Base-by-base conservation (phyloP, 2,888 invertebrate genomes). In the Machimus rusticus region DNA sequence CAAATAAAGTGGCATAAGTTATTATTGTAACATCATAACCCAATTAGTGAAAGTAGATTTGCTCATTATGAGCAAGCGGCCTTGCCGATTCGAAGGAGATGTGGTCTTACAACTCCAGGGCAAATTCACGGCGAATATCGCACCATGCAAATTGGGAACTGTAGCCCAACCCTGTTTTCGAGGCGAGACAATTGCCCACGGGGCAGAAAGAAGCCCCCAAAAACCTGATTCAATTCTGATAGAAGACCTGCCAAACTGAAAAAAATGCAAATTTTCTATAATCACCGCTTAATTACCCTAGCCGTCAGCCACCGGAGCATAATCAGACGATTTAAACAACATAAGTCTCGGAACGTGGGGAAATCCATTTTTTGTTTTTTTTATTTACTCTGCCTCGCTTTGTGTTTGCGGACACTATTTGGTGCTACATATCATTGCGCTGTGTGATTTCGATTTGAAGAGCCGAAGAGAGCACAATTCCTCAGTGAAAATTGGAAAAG, bases 31-130 rank as follows among this genome's bases (percentile, higher is more conserved):
- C 85, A 85, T 85, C 85, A 85, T 85, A 85, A 85, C 85, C 85
- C 46, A 85, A 85, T 85, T 85, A 85, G 85, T 85, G 85, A 85
- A 85, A 85, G 85, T 85, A 85, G 85, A 85, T 85, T 74, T 85
- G 74, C 74, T 74, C 85, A 85, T 85, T 85, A 85, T 74, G 39
- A 74, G 74, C 85, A 12, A 85, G 39, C 85, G 85, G 85, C 85
- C 85, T 85, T 85, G 85, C 31, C 19, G 31, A 57, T 37, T 66
- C 82, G 19, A 57, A n/a, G 57, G 34, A 55, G 57, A 66, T 66
- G 66, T 12, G 66, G 28, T 28, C 66, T 51, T 51, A 16, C 51
- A 51, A 23, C 9, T 19, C 28, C 12, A 23, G 23, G 66, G 23
- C 23, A 28, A 28, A 19, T 28, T 23, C 19, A 12, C 51, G 51